Percentiles rank a stretch among this genome's conserved stretches.
phyloP scores from a whole-genome alignment of 2,888 invertebrate genomes.

The Euzetes globulus region DNA sequence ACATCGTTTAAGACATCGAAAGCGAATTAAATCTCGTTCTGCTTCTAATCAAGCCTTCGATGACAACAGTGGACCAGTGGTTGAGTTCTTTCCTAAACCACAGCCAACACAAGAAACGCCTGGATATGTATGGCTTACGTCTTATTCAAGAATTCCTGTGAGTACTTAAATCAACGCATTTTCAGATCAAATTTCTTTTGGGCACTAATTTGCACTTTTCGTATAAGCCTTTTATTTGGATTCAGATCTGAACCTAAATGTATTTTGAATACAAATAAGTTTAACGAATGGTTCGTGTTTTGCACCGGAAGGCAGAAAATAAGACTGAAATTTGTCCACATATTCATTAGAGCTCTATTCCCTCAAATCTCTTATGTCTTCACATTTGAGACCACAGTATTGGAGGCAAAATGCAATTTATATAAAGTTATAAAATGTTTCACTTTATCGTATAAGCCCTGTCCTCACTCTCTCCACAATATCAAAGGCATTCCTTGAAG shows the following conservation, averaged over 20 bases:
- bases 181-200: neutral
- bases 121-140: conserved; percentile 64
- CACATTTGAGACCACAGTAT: neutral
- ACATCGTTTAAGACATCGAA: neutral
- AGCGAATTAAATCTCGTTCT: neutral
- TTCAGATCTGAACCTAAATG: neutral
- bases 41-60: conserved; percentile 31
- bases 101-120: conserved; percentile 38
- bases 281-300: neutral
- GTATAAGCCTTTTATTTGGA: neutral
- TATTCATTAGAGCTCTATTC: neutral
- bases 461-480: neutral
- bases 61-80: conserved; percentile 38
- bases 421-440: conserved; percentile 9
- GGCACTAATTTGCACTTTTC: neutral
- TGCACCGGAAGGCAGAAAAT: neutral
- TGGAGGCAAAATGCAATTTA: no score
- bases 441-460: neutral
- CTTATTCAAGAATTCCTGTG: conserved; percentile 77
- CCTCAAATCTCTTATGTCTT: neutral
- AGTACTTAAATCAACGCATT: conserved; percentile 44
- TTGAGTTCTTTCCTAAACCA: conserved; percentile 41
- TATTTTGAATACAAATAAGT: conserved; percentile 11
- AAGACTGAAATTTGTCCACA: conserved; percentile 6
- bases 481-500: neutral